phyloP scores from a whole-genome alignment of 2,113 vertebrate genomes.

The Lepus americanus region DNA sequence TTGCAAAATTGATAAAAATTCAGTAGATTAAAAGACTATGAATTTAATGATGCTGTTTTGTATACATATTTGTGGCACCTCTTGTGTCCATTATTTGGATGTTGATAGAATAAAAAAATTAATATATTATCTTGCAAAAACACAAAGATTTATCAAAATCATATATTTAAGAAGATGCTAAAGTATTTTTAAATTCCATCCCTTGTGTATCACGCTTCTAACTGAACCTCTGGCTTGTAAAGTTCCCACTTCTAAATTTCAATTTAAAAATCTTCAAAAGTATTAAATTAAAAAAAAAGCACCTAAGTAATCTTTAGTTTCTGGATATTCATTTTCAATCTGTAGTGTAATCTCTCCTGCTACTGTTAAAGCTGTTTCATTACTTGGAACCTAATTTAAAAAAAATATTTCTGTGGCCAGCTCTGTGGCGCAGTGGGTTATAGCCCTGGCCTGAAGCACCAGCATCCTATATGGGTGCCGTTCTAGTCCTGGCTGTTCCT shows the following conservation, averaged over 20 bases:
- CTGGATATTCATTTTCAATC: conserved; percentile 17
- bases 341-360: background rate
- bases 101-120: conserved; percentile 61
- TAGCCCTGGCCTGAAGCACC: too few relatives aligned
- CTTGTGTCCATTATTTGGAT: conserved; percentile 42
- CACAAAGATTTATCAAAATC: conserved; percentile 48
- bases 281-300: background rate
- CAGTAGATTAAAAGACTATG: conserved; percentile 25
- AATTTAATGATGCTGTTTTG: conserved; percentile 43
- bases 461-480: too few relatives aligned
- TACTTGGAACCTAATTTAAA: background rate
- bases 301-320: background rate
- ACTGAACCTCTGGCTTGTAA: background rate
- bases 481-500: too few relatives aligned
- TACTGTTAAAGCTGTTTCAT: conserved; percentile 24
- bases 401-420: background rate
- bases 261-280: conserved; percentile 16
- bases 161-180: background rate
- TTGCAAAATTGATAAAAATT: conserved; percentile 61
- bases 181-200: background rate
- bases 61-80: conserved; percentile 27
- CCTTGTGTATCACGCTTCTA: background rate
- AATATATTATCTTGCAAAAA: background rate
- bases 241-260: background rate
- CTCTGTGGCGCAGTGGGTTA: too few relatives aligned